Percentiles rank a stretch among this genome's conserved stretches.
These are phyloP conservation scores for Apamea sordens DNA, from an alignment of 2,888 invertebrate genomes.

Conservation along the genomic window DNA sequence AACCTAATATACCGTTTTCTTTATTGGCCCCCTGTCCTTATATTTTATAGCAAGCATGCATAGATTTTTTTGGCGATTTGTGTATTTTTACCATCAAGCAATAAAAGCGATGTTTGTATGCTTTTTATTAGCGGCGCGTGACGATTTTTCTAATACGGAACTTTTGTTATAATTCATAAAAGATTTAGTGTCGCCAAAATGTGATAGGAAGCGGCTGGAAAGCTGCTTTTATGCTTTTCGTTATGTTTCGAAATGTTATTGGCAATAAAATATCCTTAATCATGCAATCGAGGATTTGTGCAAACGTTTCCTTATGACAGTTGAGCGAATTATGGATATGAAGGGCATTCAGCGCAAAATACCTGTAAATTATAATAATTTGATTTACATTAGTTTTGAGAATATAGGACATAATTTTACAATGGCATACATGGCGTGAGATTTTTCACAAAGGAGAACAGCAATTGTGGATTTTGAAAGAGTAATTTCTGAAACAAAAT, in stretches of 20 bases:
- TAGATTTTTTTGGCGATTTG: conserved; percentile 86
- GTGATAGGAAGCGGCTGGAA: conserved; percentile 60
- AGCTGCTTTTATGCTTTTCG: conserved; percentile 63
- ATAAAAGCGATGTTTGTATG: conserved; percentile 85
- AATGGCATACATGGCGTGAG: background rate
- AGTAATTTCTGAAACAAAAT: background rate
- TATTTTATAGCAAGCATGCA: conserved; percentile 85
- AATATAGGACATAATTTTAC: background rate
- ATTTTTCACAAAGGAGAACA: background rate
- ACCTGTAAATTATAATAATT: background rate
- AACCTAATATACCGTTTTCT: conserved; percentile 86
- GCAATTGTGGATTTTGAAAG: background rate
- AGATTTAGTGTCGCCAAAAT: conserved; percentile 69
- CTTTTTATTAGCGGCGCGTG: conserved; percentile 84
- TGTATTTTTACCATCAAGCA: conserved; percentile 81
- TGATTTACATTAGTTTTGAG: background rate
- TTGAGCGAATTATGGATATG: conserved; percentile 18
- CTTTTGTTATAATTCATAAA: conserved; percentile 86
- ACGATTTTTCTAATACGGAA: conserved; percentile 83
- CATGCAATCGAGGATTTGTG: conserved; percentile 56
- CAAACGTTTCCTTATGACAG: conserved; percentile 49
- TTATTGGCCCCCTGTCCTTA: conserved; percentile 84
- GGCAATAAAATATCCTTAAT: conserved; percentile 60
- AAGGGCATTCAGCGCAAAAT: conserved; percentile 4
- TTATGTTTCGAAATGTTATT: conserved; percentile 60